Evolutionary conservation across 2,113 vertebrate genomes (phyloP), one percentile per base, ranked within the genome.

Genomic region (Paradisaea rubra): DNA sequence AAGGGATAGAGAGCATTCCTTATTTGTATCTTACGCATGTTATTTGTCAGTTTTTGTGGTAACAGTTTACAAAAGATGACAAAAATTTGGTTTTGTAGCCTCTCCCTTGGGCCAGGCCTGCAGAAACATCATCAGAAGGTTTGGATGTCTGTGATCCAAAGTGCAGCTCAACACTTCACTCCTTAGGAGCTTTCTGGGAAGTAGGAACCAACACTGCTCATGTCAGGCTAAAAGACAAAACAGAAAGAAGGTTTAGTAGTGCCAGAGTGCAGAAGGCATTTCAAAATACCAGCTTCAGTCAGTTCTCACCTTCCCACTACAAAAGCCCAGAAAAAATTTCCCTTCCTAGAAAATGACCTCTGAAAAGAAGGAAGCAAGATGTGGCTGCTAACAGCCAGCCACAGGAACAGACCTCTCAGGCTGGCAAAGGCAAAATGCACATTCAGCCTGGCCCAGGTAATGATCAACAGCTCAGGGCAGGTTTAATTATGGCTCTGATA

Each of bases 201-300:
- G 87, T 0, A 45, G 41, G 47, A 60, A 64, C 72, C 60, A 15
- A 11, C 45, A 10, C n/a, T 35, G 72, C 71, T 96, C 68, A 97
- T 88, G 97, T 96, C 86, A 97, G 88, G 83, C 97, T 97, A 21
- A 91, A 92, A 85, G 47, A 92, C 21, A 81, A 91, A 86, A 86
- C 44, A 90, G 57, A 93, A 89, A 85, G 13, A 39, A 90, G 18
- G 45, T 53, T 81, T 45, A 89, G 47, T 23, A 74, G 33, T 31
- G 28, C 63, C 53, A 85, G 53, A 54, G 45, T 9, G 33, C 30
- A 74, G 59, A n/a, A 59, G 10, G 42, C 41, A 63, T 66, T 94
- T 63, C 84, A 73, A 61, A 87, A 47, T 49, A 45, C 7, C 66
- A 47, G 42, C 30, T 15, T 52, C 18, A 30, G 45, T 30, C 56